Base-by-base conservation (phyloP, 2,797 vertebrate species). In the Fundulus diaphanus region DNA sequence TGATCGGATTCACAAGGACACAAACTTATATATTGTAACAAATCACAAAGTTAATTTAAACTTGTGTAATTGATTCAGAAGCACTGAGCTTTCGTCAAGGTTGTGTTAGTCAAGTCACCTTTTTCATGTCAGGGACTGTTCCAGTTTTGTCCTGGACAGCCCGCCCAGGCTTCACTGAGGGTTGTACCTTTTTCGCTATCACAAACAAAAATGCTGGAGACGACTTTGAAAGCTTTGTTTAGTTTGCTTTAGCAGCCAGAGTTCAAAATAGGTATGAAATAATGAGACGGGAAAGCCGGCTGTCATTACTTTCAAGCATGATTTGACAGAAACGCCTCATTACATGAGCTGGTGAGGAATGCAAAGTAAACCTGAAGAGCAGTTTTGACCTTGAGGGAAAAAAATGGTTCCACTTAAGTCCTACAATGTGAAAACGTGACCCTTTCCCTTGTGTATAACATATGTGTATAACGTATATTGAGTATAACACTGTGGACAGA, bases 321-420 rank as follows among this genome's bases (percentile, higher is more conserved):
- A 40, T 72, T 80, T 78, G 84, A 72, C 77, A 79, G 42, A 52
- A 84, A 87, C 52, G 77, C 74, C 69, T 82, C 67, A 29, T 83
- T 83, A 40, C 37, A n/a, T 20, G 37, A 65, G 61, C 5, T 65
- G 37, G 61, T 65, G 37, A 65, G 35, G n/a, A 40, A 40, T n/a
- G 22, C 35, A 65, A 40, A 65, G n/a, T 24, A 40, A 65, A n/a
- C 20, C 20, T 65, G 33, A 65, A 65, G 16, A 40, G 61, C 22
- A 65, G 35, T 24, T 40, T 35, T 65, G 61, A 40, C 61, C 37
- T 42, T 40, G 3, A n/a, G 35, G 1, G 6, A 11, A 0, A 0
- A 40, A 61, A 33, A 35, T 11, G 16, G 57, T 59, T 40, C 8
- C 22, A 63, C 61, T 22, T 37, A 8, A 63, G 20, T 37, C 6